These are phyloP conservation scores for Euthynnus affinis DNA, from an alignment of 2,797 vertebrate species.

Conservation along the genomic window DNA sequence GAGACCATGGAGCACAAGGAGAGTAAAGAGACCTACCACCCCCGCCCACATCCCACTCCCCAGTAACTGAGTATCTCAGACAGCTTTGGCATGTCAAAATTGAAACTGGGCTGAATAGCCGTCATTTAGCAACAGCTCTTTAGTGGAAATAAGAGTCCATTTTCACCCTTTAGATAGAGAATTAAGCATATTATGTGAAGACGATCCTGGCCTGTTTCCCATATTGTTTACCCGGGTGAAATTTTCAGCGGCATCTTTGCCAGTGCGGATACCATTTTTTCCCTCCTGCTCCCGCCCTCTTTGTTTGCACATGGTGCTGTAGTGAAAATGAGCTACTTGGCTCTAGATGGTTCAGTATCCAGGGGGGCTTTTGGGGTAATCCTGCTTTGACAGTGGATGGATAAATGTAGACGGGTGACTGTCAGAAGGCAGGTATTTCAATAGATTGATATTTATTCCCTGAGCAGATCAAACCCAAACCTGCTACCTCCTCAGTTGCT, in stretches of 20 bases:
- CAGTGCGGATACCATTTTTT: constrained; percentile 48
- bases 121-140: constrained; percentile 73
- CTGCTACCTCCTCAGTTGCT: constrained; percentile 34
- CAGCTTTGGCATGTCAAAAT: constrained; percentile 79
- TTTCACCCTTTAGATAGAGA: constrained; percentile 62
- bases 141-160: constrained; percentile 63
- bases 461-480: constrained; percentile 50
- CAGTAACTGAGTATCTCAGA: constrained; percentile 71
- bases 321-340: constrained; percentile 75
- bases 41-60: constrained; percentile 67
- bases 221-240: constrained; percentile 74
- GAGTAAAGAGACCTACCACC: constrained; percentile 72
- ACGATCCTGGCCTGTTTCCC: constrained; percentile 70
- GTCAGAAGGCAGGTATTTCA: constrained; percentile 74
- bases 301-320: constrained; percentile 72
- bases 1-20: constrained; percentile 74
- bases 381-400: constrained; percentile 71
- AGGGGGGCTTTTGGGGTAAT: constrained; percentile 72
- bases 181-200: constrained; percentile 76
- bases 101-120: constrained; percentile 74
- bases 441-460: constrained; percentile 76
- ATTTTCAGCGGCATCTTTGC: constrained; percentile 72
- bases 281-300: constrained; percentile 36
- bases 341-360: constrained; percentile 78
- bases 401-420: constrained; percentile 75